phyloP scores from a whole-genome alignment of 2,888 invertebrate species.

The Agrochola litura region DNA sequence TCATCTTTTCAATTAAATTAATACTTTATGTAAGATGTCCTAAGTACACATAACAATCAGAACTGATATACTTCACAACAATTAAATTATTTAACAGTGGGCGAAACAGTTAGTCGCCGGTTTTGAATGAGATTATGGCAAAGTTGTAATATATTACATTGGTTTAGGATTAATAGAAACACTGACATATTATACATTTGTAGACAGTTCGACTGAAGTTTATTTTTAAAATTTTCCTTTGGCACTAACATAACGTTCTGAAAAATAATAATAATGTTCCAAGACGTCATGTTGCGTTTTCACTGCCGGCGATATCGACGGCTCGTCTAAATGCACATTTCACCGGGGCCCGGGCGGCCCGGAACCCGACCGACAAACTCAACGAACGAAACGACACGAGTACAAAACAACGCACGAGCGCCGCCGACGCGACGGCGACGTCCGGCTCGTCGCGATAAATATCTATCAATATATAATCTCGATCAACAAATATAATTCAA shows the following conservation, averaged over 20 bases:
- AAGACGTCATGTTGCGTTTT: slow-evolving; percentile 76
- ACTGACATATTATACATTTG: slow-evolving; percentile 50
- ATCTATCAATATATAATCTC: slow-evolving; percentile 87
- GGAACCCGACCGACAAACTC: slow-evolving; percentile 79
- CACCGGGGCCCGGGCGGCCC: slow-evolving; percentile 69
- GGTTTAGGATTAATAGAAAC: slow-evolving; percentile 30
- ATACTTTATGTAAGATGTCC: slow-evolving; percentile 58
- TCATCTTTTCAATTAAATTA: slow-evolving; percentile 60
- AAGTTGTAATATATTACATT: slow-evolving; percentile 43
- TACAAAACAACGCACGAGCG: slow-evolving; percentile 70
- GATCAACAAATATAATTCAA: slow-evolving; percentile 88
- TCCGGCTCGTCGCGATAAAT: slow-evolving; percentile 84
- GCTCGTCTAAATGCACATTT: slow-evolving; percentile 69
- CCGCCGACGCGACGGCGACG: slow-evolving; percentile 81
- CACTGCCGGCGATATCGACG: slow-evolving; percentile 80
- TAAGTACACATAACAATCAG: slow-evolving; percentile 61
- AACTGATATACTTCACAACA: slow-evolving; percentile 51
- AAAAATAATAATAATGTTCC: slow-evolving; percentile 69
- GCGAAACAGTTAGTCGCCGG: slow-evolving; percentile 26
- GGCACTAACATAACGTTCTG: slow-evolving; percentile 76
- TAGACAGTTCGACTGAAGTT: slow-evolving; percentile 46
- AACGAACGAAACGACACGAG: slow-evolving; percentile 72
- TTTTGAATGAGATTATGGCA: slow-evolving; percentile 41
- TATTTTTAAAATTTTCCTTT: slow-evolving; percentile 70
- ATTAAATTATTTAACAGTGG: slow-evolving; percentile 35